These are phyloP conservation scores for Periplaneta americana DNA, from an alignment of 1,140 invertebrate genomes.

Conservation along the genomic window DNA sequence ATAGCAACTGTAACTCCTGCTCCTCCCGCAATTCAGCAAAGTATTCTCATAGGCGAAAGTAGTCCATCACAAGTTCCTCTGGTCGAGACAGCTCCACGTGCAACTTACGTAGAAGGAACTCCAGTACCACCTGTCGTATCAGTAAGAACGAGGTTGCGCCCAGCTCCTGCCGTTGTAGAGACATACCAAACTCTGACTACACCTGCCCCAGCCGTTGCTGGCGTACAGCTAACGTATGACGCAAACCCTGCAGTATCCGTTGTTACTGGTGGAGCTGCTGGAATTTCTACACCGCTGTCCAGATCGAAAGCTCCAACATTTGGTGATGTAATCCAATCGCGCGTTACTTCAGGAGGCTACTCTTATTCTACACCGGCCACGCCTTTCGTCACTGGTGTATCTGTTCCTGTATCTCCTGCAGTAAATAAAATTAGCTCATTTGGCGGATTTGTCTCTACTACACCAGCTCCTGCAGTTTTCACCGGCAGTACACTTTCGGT, in stretches of 20 bases:
- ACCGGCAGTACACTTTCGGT: not conserved
- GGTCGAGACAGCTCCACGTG: not conserved
- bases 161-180: not conserved
- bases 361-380: not conserved
- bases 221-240: not conserved
- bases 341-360: not conserved
- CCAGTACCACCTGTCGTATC: not conserved
- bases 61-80: not conserved
- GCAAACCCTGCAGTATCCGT: not conserved
- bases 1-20: too few relatives aligned
- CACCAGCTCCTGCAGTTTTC: not conserved
- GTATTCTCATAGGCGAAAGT: too few relatives aligned
- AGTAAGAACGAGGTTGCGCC: not conserved
- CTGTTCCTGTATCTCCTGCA: not conserved
- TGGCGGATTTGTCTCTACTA: not conserved
- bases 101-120: not conserved
- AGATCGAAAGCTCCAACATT: not conserved
- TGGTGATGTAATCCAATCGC: not conserved
- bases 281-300: not conserved
- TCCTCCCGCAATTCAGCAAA: too few relatives aligned
- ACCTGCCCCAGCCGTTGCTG: not conserved
- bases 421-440: not conserved
- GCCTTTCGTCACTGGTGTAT: not conserved
- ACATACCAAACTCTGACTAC: not conserved
- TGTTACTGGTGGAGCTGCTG: not conserved